phyloP scores from a whole-genome alignment of 2,113 vertebrate genomes.

The Apteryx mantelli region DNA sequence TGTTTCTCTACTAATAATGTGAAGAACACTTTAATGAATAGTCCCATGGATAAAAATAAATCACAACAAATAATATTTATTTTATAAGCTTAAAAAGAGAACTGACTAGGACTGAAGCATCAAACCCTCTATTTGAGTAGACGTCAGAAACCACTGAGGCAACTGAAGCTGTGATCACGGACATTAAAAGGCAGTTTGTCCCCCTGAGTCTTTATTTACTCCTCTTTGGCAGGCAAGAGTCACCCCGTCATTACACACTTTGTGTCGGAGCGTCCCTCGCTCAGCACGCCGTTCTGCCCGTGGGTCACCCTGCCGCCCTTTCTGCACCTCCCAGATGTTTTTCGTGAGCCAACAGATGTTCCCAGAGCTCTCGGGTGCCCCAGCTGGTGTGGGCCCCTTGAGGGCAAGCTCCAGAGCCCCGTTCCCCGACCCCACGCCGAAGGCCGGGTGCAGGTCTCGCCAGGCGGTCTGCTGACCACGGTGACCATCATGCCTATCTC shows the following conservation, averaged over 20 bases:
- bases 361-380: neutral
- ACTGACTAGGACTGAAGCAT: neutral
- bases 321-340: neutral
- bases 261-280: neutral
- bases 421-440: neutral
- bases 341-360: neutral
- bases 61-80: conserved; percentile 55
- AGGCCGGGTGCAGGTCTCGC: neutral
- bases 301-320: neutral
- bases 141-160: conserved; percentile 26
- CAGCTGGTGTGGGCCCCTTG: accelerated
- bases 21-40: conserved; percentile 62
- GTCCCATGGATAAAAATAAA: conserved; percentile 58
- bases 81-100: conserved; percentile 16
- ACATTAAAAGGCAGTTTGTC: conserved; percentile 10
- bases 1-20: conserved; percentile 43
- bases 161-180: conserved; percentile 1
- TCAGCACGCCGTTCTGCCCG: neutral
- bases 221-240: neutral
- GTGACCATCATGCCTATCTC: neutral
- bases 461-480: neutral
- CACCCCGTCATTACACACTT: neutral
- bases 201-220: conserved; percentile 15
- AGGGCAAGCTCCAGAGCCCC: neutral
- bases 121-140: neutral